Conservation (phyloP, 2,888 invertebrate species). For the Stomorhina lunata region DNA sequence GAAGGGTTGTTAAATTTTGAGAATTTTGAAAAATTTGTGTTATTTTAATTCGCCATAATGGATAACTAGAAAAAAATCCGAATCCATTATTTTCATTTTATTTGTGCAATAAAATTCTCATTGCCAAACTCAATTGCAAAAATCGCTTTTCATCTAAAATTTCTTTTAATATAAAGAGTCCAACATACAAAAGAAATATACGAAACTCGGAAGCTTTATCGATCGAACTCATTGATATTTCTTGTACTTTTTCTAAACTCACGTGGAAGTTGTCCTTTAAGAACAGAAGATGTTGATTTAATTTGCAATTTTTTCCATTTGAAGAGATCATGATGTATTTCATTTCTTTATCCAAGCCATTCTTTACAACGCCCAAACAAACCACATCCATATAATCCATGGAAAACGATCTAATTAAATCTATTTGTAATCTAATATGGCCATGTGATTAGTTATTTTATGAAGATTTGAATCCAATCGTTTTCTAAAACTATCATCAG, state of each 20-base stretch:
- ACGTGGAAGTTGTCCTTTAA: slow-evolving; percentile 18
- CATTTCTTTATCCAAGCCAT: slow-evolving; percentile 32
- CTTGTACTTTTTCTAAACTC: slow-evolving; percentile 41
- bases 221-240: slow-evolving; percentile 45
- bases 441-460: slow-evolving; percentile 8
- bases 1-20: slow-evolving; percentile 26
- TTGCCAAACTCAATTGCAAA: slow-evolving; percentile 27
- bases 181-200: slow-evolving; percentile 8
- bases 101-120: slow-evolving; percentile 33
- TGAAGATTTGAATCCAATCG: slow-evolving; percentile 24
- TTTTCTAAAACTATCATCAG: slow-evolving; percentile 24
- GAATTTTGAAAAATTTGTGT: slow-evolving; percentile 37
- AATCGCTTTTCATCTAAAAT: slow-evolving; percentile 22
- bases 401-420: slow-evolving; percentile 29
- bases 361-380: slow-evolving; percentile 36
- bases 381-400: slow-evolving; percentile 55
- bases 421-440: slow-evolving; percentile 31
- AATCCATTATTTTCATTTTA: slow-evolving; percentile 47
- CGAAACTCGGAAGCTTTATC: slow-evolving; percentile 48
- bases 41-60: slow-evolving; percentile 34
- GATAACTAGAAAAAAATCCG: slow-evolving; percentile 43
- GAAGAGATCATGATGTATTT: slow-evolving; percentile 34
- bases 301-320: slow-evolving; percentile 22
- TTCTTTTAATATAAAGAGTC: slow-evolving; percentile 22
- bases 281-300: slow-evolving; percentile 10